Percentiles rank a stretch among this genome's conserved stretches.
These are phyloP conservation scores for Tachuris rubrigastra DNA, from an alignment of 2,113 vertebrate species.

Conservation along the genomic window DNA sequence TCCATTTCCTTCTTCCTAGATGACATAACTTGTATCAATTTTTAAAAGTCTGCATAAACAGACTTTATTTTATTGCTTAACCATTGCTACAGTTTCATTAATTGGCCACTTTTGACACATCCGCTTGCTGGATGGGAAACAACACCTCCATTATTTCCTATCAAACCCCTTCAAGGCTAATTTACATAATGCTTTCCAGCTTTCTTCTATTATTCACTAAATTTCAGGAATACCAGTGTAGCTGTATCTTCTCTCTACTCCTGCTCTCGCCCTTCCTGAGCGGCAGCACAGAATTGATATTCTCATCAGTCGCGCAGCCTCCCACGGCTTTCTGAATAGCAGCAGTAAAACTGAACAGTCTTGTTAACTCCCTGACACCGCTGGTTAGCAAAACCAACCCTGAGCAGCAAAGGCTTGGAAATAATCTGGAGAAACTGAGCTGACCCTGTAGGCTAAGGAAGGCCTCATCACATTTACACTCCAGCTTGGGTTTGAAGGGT, in stretches of 20 bases:
- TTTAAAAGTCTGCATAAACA: neutral
- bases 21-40: neutral
- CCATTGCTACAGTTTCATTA: neutral
- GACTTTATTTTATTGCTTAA: neutral
- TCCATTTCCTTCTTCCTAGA: neutral
- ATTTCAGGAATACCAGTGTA: neutral
- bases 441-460: neutral
- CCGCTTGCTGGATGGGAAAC: neutral
- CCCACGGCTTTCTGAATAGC: slow-evolving; percentile 28
- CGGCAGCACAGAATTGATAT: slow-evolving; percentile 26
- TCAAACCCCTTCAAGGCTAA: neutral
- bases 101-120: neutral
- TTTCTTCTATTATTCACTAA: neutral
- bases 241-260: neutral
- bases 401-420: neutral
- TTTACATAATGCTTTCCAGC: neutral
- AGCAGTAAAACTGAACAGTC: slow-evolving; percentile 43
- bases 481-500: neutral
- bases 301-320: slow-evolving; percentile 38
- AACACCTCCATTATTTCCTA: neutral
- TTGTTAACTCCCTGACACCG: neutral
- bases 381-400: slow-evolving; percentile 4
- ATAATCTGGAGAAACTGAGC: neutral
- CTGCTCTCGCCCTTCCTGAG: neutral
- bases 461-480: neutral